Conservation (phyloP, 2,113 vertebrate genomes). For the Loxodonta africana region DNA sequence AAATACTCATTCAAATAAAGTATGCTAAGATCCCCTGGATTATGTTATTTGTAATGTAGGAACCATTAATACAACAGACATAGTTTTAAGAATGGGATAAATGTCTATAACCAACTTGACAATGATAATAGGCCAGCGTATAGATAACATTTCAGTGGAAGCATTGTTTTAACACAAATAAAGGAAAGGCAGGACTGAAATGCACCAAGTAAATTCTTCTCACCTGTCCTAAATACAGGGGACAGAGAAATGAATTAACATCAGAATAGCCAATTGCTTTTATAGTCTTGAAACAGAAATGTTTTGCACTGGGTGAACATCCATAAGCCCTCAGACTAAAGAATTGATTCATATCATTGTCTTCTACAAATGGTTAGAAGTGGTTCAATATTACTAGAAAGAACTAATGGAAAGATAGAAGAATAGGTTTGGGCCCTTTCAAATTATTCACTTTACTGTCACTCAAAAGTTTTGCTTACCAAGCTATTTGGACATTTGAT, state of each 20-base stretch:
- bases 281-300: not conserved
- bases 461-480: not conserved
- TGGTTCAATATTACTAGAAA: constrained; percentile 19
- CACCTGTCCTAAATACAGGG: not conserved
- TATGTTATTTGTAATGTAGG: not conserved
- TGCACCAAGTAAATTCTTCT: constrained; percentile 9
- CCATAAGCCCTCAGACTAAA: not conserved
- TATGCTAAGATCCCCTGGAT: not conserved
- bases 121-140: not conserved
- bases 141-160: not conserved
- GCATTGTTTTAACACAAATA: not conserved
- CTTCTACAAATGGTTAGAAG: not conserved
- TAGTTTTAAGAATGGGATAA: not conserved
- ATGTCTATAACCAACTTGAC: not conserved
- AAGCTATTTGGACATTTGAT: not conserved
- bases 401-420: not conserved
- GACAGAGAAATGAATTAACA: not conserved
- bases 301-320: not conserved
- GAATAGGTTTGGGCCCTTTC: not conserved
- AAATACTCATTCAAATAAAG: not conserved
- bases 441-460: not conserved
- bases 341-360: not conserved
- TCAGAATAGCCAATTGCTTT: constrained; percentile 4
- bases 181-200: not conserved
- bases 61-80: not conserved